Base-by-base conservation (phyloP, 2,888 invertebrate species). In the Busseola fusca region DNA sequence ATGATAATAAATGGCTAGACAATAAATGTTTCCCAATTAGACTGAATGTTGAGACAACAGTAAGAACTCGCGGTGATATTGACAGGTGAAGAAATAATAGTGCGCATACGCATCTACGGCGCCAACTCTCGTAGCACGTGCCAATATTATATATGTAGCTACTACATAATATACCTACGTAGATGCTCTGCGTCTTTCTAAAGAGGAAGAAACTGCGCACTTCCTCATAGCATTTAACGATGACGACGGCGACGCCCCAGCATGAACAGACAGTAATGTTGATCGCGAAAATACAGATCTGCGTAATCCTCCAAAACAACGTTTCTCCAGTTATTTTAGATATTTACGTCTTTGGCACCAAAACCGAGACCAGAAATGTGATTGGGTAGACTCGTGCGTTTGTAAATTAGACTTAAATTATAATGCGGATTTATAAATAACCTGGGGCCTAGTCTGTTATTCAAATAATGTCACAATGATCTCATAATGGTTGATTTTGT, bases 311-410 rank as follows among this genome's bases (percentile, higher is more conserved):
- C 88, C 86, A 87, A 87, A 88, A 85, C 84, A 81, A 80, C 81
- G 81, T 87, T 88, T 90, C 84, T 90, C 89, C 90, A 90, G 92
- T 87, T 93, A 93, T 93, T 94, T 95, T 90, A 78, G 90, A 92
- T 86, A 89, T 91, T 89, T 92, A 90, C 93, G 94, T 92, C 90
- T 91, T 94, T 94, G 93, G 94, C 93, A 92, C 87, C 86, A 86
- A 86, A 86, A 72, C 72, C 86, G 78, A 86, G 76, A 74, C 80
- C 80, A 83, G 83, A 83, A 82, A 78, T 76, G 70, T 78, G 72
- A 82, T 87, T 82, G 48, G n/a, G n/a, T 50, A 85, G 87, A 88
- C 86, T 87, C 77, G 85, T 86, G 85, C 78, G 81, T 76, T 83
- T 78, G 78, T 85, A 87, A 86, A 84, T 87, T 85, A 85, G 71